phyloP scores from a whole-genome alignment of 1,140 invertebrate species.

The Euwallacea similis region DNA sequence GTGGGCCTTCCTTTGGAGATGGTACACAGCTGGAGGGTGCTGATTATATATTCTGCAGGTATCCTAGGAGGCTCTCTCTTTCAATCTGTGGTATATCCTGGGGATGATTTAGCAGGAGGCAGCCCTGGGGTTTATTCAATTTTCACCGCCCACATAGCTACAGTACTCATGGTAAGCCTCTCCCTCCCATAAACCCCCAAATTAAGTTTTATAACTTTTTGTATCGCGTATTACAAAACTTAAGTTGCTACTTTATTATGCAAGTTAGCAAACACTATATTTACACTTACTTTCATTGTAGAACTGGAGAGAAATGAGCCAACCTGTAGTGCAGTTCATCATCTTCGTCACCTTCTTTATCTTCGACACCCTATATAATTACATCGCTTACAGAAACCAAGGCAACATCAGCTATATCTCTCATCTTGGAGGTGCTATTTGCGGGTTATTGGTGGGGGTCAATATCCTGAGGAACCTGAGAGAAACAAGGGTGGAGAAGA shows the following conservation, averaged over 20 bases:
- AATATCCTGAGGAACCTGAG: constrained; percentile 87
- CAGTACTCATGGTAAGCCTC: constrained; percentile 82
- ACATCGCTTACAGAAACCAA: constrained; percentile 59
- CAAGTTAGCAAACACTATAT: no score
- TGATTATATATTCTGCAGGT: constrained; percentile 77
- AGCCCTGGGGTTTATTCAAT: constrained; percentile 95
- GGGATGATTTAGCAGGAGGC: constrained; percentile 86
- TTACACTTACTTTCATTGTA: constrained; percentile 51
- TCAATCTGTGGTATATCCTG: constrained; percentile 85
- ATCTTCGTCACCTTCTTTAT: constrained; percentile 70
- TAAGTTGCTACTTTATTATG: no score
- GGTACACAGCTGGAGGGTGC: constrained; percentile 91
- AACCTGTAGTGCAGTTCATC: constrained; percentile 76
- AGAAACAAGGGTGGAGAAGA: constrained; percentile 81
- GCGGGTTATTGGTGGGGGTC: constrained; percentile 84
- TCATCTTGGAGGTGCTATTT: constrained; percentile 83
- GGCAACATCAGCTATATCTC: constrained; percentile 84
- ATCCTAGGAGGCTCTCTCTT: constrained; percentile 82
- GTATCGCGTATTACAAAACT: no score
- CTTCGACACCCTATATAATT: constrained; percentile 76
- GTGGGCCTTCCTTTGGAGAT: constrained; percentile 92
- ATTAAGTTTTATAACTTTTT: no score
- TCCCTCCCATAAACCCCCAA: not conserved
- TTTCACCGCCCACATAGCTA: constrained; percentile 94
- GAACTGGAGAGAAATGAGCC: constrained; percentile 94